These are phyloP conservation scores for Scomberomorus guttatus DNA, from an alignment of 2,797 vertebrate species.

Conservation along the genomic window DNA sequence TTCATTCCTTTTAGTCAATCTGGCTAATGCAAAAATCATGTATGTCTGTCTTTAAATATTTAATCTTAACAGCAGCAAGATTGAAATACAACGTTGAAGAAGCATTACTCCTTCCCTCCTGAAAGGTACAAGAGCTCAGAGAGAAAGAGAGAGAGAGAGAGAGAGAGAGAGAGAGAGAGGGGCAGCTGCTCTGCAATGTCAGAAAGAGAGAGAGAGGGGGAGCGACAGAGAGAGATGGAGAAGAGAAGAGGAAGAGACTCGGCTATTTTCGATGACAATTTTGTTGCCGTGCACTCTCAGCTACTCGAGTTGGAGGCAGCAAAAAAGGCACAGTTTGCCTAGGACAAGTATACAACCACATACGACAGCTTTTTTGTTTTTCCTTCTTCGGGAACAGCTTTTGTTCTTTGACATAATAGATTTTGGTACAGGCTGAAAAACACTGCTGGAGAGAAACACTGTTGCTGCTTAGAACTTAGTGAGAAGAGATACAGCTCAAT, in stretches of 20 bases:
- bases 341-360: slow-evolving; percentile 66
- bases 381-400: slow-evolving; percentile 48
- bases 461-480: slow-evolving; percentile 67
- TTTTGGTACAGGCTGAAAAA: slow-evolving; percentile 54
- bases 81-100: slow-evolving; percentile 83
- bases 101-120: slow-evolving; percentile 73
- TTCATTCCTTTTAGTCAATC: slow-evolving; percentile 86
- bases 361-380: slow-evolving; percentile 50
- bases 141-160: slow-evolving; percentile 46
- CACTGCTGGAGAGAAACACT: slow-evolving; percentile 60
- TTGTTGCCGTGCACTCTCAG: slow-evolving; percentile 69
- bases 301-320: slow-evolving; percentile 61
- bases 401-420: slow-evolving; percentile 68
- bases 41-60: slow-evolving; percentile 87
- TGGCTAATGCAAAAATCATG: slow-evolving; percentile 88
- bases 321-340: slow-evolving; percentile 72
- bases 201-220: slow-evolving; percentile 19
- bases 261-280: slow-evolving; percentile 76
- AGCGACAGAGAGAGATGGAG: slow-evolving; percentile 50
- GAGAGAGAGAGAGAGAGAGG: slow-evolving; percentile 32
- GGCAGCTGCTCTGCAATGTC: slow-evolving; percentile 67
- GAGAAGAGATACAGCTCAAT: slow-evolving; percentile 50
- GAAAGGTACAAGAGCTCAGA: slow-evolving; percentile 77
- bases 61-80: slow-evolving; percentile 82
- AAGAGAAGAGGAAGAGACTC: slow-evolving; percentile 54